Base-by-base conservation (phyloP, 2,797 vertebrate species). In the Setipinna tenuifilis region DNA sequence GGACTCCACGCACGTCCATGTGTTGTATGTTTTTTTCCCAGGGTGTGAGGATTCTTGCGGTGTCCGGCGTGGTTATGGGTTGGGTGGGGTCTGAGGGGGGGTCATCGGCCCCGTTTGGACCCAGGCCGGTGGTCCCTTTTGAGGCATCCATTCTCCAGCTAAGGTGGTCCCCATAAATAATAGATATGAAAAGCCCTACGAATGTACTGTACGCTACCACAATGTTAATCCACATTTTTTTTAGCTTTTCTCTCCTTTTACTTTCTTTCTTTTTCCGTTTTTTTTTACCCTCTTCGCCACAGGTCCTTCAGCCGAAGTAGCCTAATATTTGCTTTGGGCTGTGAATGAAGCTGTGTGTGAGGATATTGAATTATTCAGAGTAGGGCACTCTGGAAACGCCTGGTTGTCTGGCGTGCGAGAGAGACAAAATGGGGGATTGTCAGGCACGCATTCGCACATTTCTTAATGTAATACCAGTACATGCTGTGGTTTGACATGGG, bases 111-210 rank as follows among this genome's bases (percentile, higher is more conserved):
- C 78, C 65, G 81, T 88, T 88, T 84, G 84, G 68, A 28, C 82
- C 62, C 83, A 81, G 65, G 82, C 82, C 14, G 65, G 65, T 71
- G 28, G 25, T 85, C 80, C 82, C 80, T 83, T n/a, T 58, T 21
- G 83, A 85, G 83, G n/a, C 57, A 62, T 62, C 25, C 75, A 17
- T 81, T 83, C 21, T 71, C 50, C 17, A 41, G 84, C 75, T 82
- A 81, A 86, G 88, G 83, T 88, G 85, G 88, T 89, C 87, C 82
- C 81, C 58, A 85, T 65, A 85, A 92, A 89, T 87, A 86, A 89
- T 59, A 68, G 75, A 86, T 83, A 75, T 82, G 82, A 85, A 82
- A 86, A 59, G 23, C 65, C 65, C 25, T 35, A 71, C 35, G 35
- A 71, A 71, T 31, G 65, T 35, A 71, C 25, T 31, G 65, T 35